Conservation (phyloP, 2,888 invertebrate genomes). For the Hydroisotoma schaefferi region DNA sequence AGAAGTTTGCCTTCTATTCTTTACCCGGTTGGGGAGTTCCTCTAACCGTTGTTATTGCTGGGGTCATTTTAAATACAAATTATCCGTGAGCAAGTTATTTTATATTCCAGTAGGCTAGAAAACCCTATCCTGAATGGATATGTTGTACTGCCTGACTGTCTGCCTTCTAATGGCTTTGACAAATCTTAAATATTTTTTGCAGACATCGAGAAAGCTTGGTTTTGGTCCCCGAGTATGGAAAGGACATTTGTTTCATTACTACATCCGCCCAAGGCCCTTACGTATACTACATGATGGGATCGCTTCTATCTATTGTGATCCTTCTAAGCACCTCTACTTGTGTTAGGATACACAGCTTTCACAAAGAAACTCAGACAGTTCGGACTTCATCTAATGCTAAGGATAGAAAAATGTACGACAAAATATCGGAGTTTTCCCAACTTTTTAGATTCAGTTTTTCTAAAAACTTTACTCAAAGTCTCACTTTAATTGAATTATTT, state of each 20-base stretch:
- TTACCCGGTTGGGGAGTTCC: background rate
- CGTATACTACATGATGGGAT: conserved; percentile 4
- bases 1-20: background rate
- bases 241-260: background rate
- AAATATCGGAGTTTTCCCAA: no score
- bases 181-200: background rate
- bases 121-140: no score
- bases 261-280: conserved; percentile 2
- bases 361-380: background rate
- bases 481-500: no score
- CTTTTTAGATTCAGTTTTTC: no score
- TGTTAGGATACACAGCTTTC: background rate
- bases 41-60: background rate
- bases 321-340: background rate
- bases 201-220: conserved; percentile 6
- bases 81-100: background rate
- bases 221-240: conserved; percentile 3
- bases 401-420: conserved; percentile 10
- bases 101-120: background rate
- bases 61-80: conserved; percentile 1
- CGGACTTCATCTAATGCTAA: background rate
- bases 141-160: background rate
- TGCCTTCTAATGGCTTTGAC: background rate
- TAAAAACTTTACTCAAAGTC: no score
- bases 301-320: background rate